These are phyloP conservation scores for Helobdella robusta DNA, from an alignment of 2,888 invertebrate species.

Conservation along the genomic window DNA sequence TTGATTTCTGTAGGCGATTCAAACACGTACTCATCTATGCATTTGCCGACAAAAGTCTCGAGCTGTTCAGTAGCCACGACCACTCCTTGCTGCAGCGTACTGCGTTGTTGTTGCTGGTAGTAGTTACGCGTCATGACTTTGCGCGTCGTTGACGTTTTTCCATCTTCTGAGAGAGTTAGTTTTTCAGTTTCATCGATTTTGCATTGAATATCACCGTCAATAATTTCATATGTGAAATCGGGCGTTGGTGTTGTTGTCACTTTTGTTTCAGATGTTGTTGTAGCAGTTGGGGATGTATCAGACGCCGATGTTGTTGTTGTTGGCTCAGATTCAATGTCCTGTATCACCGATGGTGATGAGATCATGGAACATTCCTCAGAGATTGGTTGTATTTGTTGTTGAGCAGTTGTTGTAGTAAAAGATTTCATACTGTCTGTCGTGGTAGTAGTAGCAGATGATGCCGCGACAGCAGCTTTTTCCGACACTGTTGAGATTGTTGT, in stretches of 20 bases:
- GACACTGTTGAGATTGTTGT: background rate
- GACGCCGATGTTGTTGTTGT: background rate
- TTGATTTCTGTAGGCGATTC: conserved; percentile 26
- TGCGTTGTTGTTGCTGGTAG: conserved; percentile 24
- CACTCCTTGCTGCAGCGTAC: conserved; percentile 14
- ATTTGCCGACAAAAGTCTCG: conserved; percentile 26
- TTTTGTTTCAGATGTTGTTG: background rate
- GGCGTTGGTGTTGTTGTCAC: background rate
- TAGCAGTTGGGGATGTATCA: background rate
- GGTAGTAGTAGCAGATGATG: conserved; percentile 1
- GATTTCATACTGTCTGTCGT: background rate
- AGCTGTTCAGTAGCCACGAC: conserved; percentile 13
- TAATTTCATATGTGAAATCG: conserved; percentile 4
- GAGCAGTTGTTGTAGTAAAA: no score
- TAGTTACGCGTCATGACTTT: conserved; percentile 21
- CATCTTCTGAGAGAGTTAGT: conserved; percentile 8
- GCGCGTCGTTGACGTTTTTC: conserved; percentile 11
- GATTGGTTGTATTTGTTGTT: no score
- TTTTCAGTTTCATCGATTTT: conserved; percentile 20
- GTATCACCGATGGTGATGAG: no score
- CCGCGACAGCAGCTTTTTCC: background rate
- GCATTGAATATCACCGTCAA: conserved; percentile 25
- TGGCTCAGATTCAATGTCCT: no score
- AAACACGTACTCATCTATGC: conserved; percentile 25
- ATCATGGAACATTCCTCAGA: no score